Base-by-base conservation (phyloP, 2,797 vertebrate species). In the Ctenochaetus hawaiiensis region DNA sequence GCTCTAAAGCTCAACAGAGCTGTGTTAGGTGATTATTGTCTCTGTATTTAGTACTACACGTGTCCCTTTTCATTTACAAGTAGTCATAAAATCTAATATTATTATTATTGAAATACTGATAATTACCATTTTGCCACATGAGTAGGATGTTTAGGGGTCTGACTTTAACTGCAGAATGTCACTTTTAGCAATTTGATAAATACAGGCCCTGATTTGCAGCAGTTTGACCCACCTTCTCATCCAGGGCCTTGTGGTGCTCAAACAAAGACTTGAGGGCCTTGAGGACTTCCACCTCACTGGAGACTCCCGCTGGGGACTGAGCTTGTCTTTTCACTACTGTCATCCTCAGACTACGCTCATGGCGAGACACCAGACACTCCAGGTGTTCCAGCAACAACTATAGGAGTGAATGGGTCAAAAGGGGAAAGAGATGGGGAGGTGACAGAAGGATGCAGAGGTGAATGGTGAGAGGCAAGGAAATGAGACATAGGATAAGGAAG, bases 211-310 rank as follows among this genome's bases (percentile, higher is more conserved):
- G 23, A 53, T 67, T 7, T n/a, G 0, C 20, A n/a, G 37, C 57
- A 68, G 18, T 49, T 37, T 26, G 68, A 79, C 87, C 64, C 88
- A 97, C 97, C 96, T 98, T 98, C 90, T 98, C 97, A 84, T 98
- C 97, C 78, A 98, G 93, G 54, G 97, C 97, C 84, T 98, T 98
- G 93, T 98, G 97, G 80, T 99, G 97, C 91, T 98, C 97, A 59
- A 98, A 98, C 69, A 98, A 95, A 59, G 97, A 98, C 85, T 98
- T 98, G 34, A 98, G 96, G 78, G 97, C 97, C 91, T 99, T 99
- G 81, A 99, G 96, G 73, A 99, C 97, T 85, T 99, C 97, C 64
- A 98, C 97, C 93, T 98, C 97, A 0, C 97, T 98, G 88, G 97
- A 98, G 78, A 99, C 97, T 0, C 97, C 97, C 0, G 97, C 96